These are phyloP conservation scores for Ochropleura plecta DNA, from an alignment of 2,888 invertebrate species.

Conservation along the genomic window DNA sequence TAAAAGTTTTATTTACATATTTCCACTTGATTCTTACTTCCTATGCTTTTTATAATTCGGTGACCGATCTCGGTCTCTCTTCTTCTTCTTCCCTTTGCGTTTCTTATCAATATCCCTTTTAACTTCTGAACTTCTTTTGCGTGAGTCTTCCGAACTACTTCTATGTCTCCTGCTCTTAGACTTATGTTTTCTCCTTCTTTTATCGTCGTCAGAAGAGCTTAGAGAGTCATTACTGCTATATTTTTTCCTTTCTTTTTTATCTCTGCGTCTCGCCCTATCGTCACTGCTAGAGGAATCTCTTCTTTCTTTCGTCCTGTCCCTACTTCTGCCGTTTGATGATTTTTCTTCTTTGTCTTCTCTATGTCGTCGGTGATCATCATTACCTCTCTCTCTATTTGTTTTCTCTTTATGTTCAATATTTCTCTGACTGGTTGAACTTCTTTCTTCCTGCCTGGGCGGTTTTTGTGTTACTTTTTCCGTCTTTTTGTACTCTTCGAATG, in stretches of 20 bases:
- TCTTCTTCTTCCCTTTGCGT: slow-evolving; percentile 90
- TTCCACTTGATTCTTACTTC: slow-evolving; percentile 77
- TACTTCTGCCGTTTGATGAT: slow-evolving; percentile 73
- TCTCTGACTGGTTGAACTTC: slow-evolving; percentile 71
- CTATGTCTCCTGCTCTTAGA: slow-evolving; percentile 67
- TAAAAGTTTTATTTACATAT: slow-evolving; percentile 46
- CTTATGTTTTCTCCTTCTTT: slow-evolving; percentile 58
- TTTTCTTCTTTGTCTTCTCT: slow-evolving; percentile 70
- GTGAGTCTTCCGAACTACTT: slow-evolving; percentile 74
- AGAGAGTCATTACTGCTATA: slow-evolving; percentile 77
- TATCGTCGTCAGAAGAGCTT: slow-evolving; percentile 77
- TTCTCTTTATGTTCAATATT: slow-evolving; percentile 66
- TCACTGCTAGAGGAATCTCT: slow-evolving; percentile 73
- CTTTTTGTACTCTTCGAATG: slow-evolving; percentile 93
- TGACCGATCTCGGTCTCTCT: slow-evolving; percentile 88
- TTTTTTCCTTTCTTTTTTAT: slow-evolving; percentile 71
- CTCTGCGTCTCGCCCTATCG: slow-evolving; percentile 68
- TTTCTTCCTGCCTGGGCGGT: slow-evolving; percentile 75
- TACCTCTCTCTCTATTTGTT: slow-evolving; percentile 41
- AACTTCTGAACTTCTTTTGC: slow-evolving; percentile 82
- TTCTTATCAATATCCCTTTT: slow-evolving; percentile 90
- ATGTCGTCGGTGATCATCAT: slow-evolving; percentile 63
- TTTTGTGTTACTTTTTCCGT: slow-evolving; percentile 78
- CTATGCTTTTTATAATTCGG: slow-evolving; percentile 88
- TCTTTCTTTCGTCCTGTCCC: slow-evolving; percentile 61